These are phyloP conservation scores for Hirtodrosophila trivittata DNA, from an alignment of 2,888 invertebrate species.

Conservation along the genomic window DNA sequence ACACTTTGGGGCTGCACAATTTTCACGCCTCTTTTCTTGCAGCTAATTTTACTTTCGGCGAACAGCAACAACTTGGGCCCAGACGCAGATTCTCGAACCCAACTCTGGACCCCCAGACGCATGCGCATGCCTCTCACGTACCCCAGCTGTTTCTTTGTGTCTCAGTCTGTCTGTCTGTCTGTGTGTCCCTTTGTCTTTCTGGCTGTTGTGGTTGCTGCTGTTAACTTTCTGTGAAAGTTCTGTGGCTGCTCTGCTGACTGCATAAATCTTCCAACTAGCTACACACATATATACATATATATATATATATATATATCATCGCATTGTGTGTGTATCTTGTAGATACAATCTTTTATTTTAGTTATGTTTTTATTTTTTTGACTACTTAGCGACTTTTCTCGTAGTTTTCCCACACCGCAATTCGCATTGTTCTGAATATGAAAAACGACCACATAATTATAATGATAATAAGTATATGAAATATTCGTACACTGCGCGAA, in stretches of 20 bases:
- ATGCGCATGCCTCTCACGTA: slow-evolving; percentile 77
- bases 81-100: slow-evolving; percentile 11
- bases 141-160: background rate
- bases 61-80: slow-evolving; percentile 3
- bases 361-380: slow-evolving; percentile 25
- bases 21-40: slow-evolving; percentile 52
- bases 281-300: slow-evolving; percentile 17
- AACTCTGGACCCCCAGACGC: slow-evolving; percentile 24
- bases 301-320: too few relatives aligned
- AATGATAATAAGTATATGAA: slow-evolving; percentile 29
- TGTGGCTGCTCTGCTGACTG: slow-evolving; percentile 49
- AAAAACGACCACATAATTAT: slow-evolving; percentile 31
- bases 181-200: background rate
- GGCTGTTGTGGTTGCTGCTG: slow-evolving; percentile 29
- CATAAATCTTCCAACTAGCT: slow-evolving; percentile 55
- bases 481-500: slow-evolving; percentile 25
- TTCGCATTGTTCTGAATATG: slow-evolving; percentile 50
- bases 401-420: slow-evolving; percentile 53
- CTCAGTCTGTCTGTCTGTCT: slow-evolving; percentile 3
- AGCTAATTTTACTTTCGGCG: slow-evolving; percentile 70
- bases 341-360: slow-evolving; percentile 53
- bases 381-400: slow-evolving; percentile 53
- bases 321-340: slow-evolving; percentile 35
- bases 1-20: slow-evolving; percentile 19
- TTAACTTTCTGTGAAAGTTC: slow-evolving; percentile 75